phyloP scores from a whole-genome alignment of 1,140 invertebrate species.

The Nebria ingens region DNA sequence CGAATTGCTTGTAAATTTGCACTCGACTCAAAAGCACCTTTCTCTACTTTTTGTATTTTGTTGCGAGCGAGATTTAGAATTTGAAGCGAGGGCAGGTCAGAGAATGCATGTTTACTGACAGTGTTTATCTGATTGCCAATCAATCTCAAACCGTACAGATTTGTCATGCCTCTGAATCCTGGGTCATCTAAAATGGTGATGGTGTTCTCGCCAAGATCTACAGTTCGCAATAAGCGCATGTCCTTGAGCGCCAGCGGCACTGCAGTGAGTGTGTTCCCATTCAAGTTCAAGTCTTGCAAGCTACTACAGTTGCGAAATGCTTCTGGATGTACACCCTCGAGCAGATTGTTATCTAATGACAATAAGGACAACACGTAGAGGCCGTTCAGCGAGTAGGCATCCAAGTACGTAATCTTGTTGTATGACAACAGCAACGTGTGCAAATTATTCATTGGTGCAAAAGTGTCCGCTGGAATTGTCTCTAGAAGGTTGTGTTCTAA shows the following conservation, averaged over 20 bases:
- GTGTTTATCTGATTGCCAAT: constrained; percentile 83
- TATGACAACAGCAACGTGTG: constrained; percentile 69
- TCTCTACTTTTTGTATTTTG: constrained; percentile 66
- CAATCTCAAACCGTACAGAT: constrained; percentile 68
- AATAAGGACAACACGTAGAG: constrained; percentile 66
- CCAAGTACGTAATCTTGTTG: constrained; percentile 65
- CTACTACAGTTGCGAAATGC: constrained; percentile 72
- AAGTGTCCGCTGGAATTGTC: constrained; percentile 66
- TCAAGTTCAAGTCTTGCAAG: constrained; percentile 77
- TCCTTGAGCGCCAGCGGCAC: constrained; percentile 67
- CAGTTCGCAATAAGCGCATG: constrained; percentile 61
- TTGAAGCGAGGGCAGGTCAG: constrained; percentile 69
- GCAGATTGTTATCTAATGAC: constrained; percentile 67
- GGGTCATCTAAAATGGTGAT: constrained; percentile 65
- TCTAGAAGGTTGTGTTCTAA: constrained; percentile 69
- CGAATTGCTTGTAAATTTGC: constrained; percentile 72
- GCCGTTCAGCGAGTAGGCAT: constrained; percentile 66
- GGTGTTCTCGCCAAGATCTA: constrained; percentile 77
- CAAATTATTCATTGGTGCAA: constrained; percentile 72
- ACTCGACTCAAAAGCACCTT: constrained; percentile 70
- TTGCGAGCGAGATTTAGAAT: constrained; percentile 84
- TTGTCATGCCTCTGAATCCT: constrained; percentile 68
- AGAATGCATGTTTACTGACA: constrained; percentile 68
- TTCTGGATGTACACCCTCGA: constrained; percentile 64
- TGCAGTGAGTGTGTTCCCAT: constrained; percentile 67